Percentiles rank a stretch among this genome's conserved stretches.
Evolutionary conservation across 2,888 invertebrate genomes (phyloP).

Genomic region (Dendrolimus pini): DNA sequence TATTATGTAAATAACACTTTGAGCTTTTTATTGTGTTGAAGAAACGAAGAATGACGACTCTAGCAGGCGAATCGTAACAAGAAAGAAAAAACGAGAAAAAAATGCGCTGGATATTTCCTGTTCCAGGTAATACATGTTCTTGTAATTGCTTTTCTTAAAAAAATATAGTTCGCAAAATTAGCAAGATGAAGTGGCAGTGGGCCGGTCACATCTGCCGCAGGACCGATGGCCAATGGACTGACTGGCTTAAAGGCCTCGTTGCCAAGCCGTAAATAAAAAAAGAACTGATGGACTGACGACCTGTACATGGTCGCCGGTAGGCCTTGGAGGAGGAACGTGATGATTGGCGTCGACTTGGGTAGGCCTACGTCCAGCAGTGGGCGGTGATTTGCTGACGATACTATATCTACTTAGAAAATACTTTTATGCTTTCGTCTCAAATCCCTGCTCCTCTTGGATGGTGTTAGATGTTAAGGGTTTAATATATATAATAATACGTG

Average conservation of each 20-base stretch:
- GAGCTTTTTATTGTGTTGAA: background rate
- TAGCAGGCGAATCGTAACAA: conserved; percentile 1
- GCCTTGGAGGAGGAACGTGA: background rate
- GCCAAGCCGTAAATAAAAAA: no score
- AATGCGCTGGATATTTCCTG: conserved; percentile 74
- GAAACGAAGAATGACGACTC: background rate
- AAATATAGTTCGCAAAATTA: background rate
- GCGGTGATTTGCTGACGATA: background rate
- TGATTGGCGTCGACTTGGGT: background rate
- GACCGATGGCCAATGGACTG: no score
- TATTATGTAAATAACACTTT: no score
- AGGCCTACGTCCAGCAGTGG: background rate
- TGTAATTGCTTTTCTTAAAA: background rate
- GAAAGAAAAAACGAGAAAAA: conserved; percentile 23
- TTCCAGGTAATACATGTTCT: conserved; percentile 49
- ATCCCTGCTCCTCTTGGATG: background rate
- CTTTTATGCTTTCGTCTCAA: background rate
- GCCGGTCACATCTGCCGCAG: no score
- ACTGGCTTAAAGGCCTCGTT: no score
- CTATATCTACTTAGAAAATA: background rate
- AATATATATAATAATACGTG: no score
- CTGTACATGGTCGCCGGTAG: background rate
- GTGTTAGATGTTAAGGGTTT: background rate
- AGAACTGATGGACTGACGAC: no score
- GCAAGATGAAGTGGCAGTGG: no score